Percentiles rank a stretch among this genome's conserved stretches.
These are phyloP conservation scores for Agrypnia vestita DNA, from an alignment of 1,140 invertebrate genomes.

Conservation along the genomic window DNA sequence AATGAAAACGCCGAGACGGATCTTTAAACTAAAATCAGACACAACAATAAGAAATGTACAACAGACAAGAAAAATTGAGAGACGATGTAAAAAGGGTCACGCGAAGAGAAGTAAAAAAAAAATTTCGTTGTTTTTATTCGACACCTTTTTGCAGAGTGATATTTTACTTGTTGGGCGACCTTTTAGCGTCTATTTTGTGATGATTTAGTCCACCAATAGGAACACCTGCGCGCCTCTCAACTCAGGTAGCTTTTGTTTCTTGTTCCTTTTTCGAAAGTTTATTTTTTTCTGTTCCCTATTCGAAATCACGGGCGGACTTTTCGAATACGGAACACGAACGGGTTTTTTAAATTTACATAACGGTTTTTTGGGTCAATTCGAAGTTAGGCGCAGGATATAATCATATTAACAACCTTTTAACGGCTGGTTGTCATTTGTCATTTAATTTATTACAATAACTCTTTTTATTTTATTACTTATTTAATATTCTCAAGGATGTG, in stretches of 20 bases:
- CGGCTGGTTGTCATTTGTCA: constrained; percentile 11
- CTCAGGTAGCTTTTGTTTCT: constrained; percentile 52
- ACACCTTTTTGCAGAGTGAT: neutral
- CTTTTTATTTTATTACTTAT: neutral
- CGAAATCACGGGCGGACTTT: constrained; percentile 42
- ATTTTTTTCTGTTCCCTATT: constrained; percentile 44
- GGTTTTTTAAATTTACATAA: constrained; percentile 38
- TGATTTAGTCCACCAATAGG: constrained; percentile 47
- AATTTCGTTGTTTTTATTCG: neutral
- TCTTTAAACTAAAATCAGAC: constrained; percentile 4
- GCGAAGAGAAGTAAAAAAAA: no score
- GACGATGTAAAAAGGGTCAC: neutral
- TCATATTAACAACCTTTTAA: neutral
- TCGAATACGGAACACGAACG: constrained; percentile 46
- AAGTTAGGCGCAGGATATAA: constrained; percentile 38
- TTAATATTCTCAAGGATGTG: no score
- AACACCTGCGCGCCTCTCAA: constrained; percentile 50
- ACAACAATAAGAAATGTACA: neutral
- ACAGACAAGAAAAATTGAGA: neutral
- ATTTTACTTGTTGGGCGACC: neutral
- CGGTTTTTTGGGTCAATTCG: constrained; percentile 41
- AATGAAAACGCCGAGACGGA: neutral
- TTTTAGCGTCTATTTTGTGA: constrained; percentile 37
- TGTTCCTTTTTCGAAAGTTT: constrained; percentile 47
- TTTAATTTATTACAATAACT: constrained; percentile 24